Evolutionary conservation across 2,113 vertebrate genomes (phyloP), one percentile per base, ranked within the genome.

Genomic region (Phaetusa simplex): DNA sequence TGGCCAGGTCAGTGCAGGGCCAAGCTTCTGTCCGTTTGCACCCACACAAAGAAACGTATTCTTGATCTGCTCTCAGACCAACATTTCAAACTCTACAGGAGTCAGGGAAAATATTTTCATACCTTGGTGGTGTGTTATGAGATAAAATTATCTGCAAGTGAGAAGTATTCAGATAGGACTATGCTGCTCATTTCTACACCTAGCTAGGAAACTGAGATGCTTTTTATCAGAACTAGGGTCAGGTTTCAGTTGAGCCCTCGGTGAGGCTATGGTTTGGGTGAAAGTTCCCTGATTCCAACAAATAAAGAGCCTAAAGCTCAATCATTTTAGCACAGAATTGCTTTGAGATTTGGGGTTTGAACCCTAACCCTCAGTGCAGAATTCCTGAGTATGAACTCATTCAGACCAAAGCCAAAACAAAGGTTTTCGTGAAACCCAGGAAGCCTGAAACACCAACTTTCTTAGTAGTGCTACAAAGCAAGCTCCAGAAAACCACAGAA

Each of bases 401-500:
- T 91, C 81, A 96, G 93, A 90, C 12, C 17, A 86, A 95, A 95
- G 81, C 89, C 94, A 85, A 95, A 97, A 88, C 70, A 96, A 95
- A 91, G 81, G 53, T 49, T 94, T 95, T 79, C 34, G 52, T 78
- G 93, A 95, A 95, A 88, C 38, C 22, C n/a, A 66, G 86, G 84
- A 94, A 96, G 86, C 77, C 27, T 87, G 66, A 91, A 96, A 87
- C 89, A 94, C 59, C 89, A 94, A 9, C 81, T 80, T 93, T 86
- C 66, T 87, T 53, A 82, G 38, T 21, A 82, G 32, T 47, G 66
- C 38, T 95, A 73, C 70, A 91, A 50, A 91, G 49, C 38, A 69
- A 95, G 34, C 21, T 92, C 38, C 83, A 97, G 88, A 89, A 93
- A 92, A 69, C 36, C 43, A 58, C 11, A 12, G 40, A 69, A 91